Evolutionary conservation across 2,113 vertebrate genomes (phyloP).

Genomic region (Tenebrosternarchus preto): DNA sequence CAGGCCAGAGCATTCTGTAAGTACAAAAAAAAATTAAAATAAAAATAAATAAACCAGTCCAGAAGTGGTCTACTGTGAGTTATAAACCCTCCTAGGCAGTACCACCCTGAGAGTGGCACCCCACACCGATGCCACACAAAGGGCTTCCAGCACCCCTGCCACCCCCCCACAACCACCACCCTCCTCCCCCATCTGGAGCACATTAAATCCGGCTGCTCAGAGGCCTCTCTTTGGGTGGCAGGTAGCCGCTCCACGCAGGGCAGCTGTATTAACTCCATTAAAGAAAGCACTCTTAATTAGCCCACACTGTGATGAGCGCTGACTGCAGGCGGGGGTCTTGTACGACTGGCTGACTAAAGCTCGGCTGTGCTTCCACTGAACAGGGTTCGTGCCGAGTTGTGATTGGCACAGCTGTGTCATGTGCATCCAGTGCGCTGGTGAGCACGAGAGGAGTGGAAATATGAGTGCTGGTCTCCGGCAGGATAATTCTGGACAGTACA

Average conservation of each 20-base stretch:
- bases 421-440: too few relatives aligned
- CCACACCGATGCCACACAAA: slow-evolving; percentile 51
- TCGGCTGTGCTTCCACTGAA: too few relatives aligned
- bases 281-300: slow-evolving; percentile 59
- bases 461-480: too few relatives aligned
- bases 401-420: too few relatives aligned
- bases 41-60: slow-evolving; percentile 10
- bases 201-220: slow-evolving; percentile 41
- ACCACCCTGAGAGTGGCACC: slow-evolving; percentile 38
- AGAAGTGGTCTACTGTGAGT: slow-evolving; percentile 40
- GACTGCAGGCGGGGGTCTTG: slow-evolving; percentile 53
- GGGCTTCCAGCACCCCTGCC: slow-evolving; percentile 41
- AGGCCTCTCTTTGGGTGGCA: slow-evolving; percentile 42
- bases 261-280: slow-evolving; percentile 60
- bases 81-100: slow-evolving; percentile 35
- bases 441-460: too few relatives aligned
- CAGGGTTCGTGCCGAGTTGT: slow-evolving; percentile 31
- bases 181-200: slow-evolving; percentile 42
- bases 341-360: too few relatives aligned
- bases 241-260: slow-evolving; percentile 45
- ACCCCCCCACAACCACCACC: too few relatives aligned
- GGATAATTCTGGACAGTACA: background rate
- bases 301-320: slow-evolving; percentile 39
- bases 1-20: background rate
- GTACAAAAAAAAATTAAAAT: background rate